phyloP scores from a whole-genome alignment of 2,113 vertebrate species.

The Albula glossodonta region DNA sequence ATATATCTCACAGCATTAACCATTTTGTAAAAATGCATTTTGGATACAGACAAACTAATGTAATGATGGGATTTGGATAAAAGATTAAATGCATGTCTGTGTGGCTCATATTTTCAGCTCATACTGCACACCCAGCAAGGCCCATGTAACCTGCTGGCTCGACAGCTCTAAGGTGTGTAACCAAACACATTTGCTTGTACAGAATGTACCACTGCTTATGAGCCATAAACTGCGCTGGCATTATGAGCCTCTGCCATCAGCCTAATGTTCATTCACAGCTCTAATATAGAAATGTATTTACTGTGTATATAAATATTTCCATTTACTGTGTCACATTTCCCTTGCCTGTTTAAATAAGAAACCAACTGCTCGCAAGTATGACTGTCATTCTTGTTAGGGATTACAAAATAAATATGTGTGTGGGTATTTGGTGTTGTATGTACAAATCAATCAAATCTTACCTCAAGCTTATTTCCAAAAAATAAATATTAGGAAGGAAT shows the following conservation, averaged over 20 bases:
- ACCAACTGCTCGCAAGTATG: too few species aligned
- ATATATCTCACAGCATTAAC: not conserved
- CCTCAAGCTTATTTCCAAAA: too few species aligned
- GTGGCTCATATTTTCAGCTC: not conserved
- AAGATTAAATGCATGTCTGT: not conserved
- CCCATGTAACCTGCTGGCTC: not conserved
- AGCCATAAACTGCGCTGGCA: too few species aligned
- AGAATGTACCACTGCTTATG: not conserved
- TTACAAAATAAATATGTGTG: too few species aligned
- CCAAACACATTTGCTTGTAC: not conserved
- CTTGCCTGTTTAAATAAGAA: too few species aligned
- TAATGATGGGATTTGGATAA: not conserved
- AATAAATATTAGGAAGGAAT: too few species aligned
- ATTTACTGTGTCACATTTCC: not conserved
- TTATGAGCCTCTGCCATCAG: too few species aligned
- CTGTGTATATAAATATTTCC: not conserved
- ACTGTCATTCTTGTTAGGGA: too few species aligned
- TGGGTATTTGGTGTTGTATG: too few species aligned
- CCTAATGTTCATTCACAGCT: too few species aligned
- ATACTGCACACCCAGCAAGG: not conserved
- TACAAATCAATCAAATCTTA: too few species aligned
- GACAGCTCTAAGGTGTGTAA: not conserved
- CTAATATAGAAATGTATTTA: not conserved
- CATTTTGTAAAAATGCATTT: not conserved
- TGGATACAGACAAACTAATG: not conserved